A percentile compares a stretch with the other conserved stretches of the same genome.
phyloP scores from a whole-genome alignment of 2,797 vertebrate genomes.

The Manis pentadactyla region DNA sequence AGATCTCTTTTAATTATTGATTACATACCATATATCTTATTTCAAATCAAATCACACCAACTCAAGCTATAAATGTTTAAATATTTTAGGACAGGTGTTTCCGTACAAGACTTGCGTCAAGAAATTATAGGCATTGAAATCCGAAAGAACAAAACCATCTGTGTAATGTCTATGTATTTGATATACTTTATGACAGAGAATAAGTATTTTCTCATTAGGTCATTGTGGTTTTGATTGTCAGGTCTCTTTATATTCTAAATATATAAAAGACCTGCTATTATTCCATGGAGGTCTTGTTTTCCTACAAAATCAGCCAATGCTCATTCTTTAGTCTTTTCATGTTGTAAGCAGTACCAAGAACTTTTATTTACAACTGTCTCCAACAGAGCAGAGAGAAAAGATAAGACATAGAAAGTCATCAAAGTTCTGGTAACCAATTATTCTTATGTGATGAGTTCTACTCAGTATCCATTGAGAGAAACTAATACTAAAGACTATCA shows the following conservation, averaged over 20 bases:
- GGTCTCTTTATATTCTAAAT: constrained; percentile 25
- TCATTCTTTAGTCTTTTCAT: neutral
- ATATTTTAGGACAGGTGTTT: constrained; percentile 12
- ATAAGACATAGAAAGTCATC: neutral
- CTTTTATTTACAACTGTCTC: neutral
- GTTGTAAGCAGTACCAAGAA: neutral
- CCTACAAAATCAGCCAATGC: neutral
- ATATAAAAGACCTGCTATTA: neutral
- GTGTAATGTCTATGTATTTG: neutral
- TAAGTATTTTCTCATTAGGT: neutral
- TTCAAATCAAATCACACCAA: constrained; percentile 15
- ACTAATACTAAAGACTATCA: neutral
- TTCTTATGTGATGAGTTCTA: neutral
- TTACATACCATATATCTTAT: neutral
- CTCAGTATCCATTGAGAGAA: neutral
- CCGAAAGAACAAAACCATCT: neutral
- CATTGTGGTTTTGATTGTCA: neutral
- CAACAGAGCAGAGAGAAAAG: neutral
- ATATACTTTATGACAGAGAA: neutral
- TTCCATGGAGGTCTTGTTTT: neutral
- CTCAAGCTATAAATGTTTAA: constrained; percentile 12
- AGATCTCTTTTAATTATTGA: neutral
- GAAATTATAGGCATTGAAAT: constrained; percentile 18
- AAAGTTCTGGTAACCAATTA: neutral
- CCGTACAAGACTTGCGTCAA: neutral